Base-by-base conservation (phyloP, 2,113 vertebrate species). In the Dissostichus mawsoni region DNA sequence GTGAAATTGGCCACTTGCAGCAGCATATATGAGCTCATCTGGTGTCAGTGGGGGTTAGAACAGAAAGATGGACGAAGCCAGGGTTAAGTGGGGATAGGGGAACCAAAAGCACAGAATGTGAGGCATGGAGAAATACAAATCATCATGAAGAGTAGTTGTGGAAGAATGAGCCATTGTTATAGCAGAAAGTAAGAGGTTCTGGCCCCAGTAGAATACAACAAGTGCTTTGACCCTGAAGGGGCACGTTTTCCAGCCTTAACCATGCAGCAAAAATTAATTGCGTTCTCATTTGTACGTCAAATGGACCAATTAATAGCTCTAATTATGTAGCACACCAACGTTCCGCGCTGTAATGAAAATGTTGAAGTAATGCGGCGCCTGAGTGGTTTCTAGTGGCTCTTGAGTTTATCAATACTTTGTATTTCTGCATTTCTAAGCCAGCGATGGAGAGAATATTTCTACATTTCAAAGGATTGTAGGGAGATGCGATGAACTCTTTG, bases 251-350 rank as follows among this genome's bases (percentile, higher is more conserved):
- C 86, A 68, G 75, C 71, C 55, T 87, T 76, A 88, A 12, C 68
- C 83, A 85, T 48, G 79, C 66, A 13, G 85, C 61, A 81, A 78
- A 78, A 82, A 69, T 77, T 78, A 93, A 94, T 92, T 88, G 82
- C 69, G 73, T 78, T 81, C 65, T 63, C 77, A 73, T 79, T 77
- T 90, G 79, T 81, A 67, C 74, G 73, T 83, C 78, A 90, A 92
- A 90, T 78, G 57, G 80, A 73, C 69, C 88, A 89, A 87, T 92
- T 91, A 92, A 90, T 88, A 74, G 85, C 74, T 80, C 33, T 77
- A 91, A 93, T 93, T 92, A 93, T 61, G 64, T 48, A 50, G 61
- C 72, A 79, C 65, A 74, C 76, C 67, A 69, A 74, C 9, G 18
- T 74, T 79, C 45, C 29, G 33, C 57, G 64, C 41, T 3, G 5